Evolutionary conservation across 1,140 invertebrate species (phyloP), one percentile per base, ranked within the genome.

Genomic region (Pseudobourletiella spinata): DNA sequence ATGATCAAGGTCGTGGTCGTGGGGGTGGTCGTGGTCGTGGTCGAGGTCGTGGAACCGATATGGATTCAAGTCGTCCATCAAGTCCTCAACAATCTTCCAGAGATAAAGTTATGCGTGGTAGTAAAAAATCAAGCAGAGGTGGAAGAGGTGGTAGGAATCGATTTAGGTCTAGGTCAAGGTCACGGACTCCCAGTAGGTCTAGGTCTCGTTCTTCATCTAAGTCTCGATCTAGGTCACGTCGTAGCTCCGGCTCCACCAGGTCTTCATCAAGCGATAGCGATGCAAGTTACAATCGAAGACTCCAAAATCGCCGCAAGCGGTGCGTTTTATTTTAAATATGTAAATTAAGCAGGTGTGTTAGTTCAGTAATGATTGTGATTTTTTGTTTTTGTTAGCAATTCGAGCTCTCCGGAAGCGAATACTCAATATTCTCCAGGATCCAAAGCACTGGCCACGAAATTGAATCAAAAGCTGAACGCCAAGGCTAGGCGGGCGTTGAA

Each of bases 191-290:
- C 3, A 39, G 35, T 29, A 57, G 30, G 32, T 42, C 48, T 61
- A 73, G 52, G 30, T 73, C 71, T 57, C 65, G 66, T 32, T 76
- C 74, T 44, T 63, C 56, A 24, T 65, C 63, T 35, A 39, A 42
- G 28, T 65, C 59, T 25, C 73, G 74, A 24, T 79, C 80, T 59
- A 73, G 76, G 42, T 80, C 79, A 25, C 71, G 78, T 50, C 82
- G 81, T 24, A 70, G 74, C 6, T 81, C 79, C 46, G 74, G 73
- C 28, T 64, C 61, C 18, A 63, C 65, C 14, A 52, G 55, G 44
- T 68, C 66, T 11, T 59, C 57, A n/a, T 59, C 32, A 26, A 63
- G 56, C 28, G 28, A 32, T 28, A 29, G 39, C 25, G 30, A 63
- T 24, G 50, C 29, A 14, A 59, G 48, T 24, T 55, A 55, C 52